Conservation (phyloP, 2,113 vertebrate species). For the Melanerpes aurifrons region DNA sequence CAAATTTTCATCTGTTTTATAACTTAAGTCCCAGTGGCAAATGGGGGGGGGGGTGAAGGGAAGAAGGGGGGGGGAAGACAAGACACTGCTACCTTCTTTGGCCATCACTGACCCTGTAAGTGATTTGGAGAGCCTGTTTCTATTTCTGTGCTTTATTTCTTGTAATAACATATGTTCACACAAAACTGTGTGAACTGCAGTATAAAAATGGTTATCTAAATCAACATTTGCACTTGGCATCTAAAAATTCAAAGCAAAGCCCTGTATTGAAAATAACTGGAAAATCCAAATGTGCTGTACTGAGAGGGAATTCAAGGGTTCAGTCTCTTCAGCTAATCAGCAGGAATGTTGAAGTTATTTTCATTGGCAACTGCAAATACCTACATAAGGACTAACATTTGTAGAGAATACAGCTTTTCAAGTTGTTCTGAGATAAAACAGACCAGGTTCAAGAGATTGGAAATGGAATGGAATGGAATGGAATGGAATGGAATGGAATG, state of each 20-base stretch:
- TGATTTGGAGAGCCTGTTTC: not conserved
- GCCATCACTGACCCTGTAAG: not conserved
- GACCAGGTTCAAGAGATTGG: not conserved
- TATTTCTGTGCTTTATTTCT: not conserved
- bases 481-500: no score
- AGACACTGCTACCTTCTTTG: not conserved
- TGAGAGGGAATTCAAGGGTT: not conserved
- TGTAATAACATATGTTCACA: not conserved
- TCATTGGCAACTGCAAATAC: not conserved
- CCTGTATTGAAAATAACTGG: not conserved
- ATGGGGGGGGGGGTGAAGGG: not conserved
- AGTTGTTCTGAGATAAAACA: not conserved
- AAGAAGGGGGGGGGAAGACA: not conserved
- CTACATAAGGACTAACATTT: not conserved
- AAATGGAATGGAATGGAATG: not conserved
- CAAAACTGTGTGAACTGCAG: not conserved
- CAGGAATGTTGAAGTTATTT: not conserved
- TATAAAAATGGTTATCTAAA: conserved; percentile 4
- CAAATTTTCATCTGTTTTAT: conserved; percentile 8
- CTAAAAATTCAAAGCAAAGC: not conserved
- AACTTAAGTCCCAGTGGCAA: not conserved
- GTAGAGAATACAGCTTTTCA: not conserved
- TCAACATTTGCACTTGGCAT: not conserved
- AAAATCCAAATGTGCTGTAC: not conserved
- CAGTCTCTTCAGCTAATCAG: not conserved